Conservation (phyloP, 1,140 invertebrate species). For the Cheumatopsyche charites region DNA sequence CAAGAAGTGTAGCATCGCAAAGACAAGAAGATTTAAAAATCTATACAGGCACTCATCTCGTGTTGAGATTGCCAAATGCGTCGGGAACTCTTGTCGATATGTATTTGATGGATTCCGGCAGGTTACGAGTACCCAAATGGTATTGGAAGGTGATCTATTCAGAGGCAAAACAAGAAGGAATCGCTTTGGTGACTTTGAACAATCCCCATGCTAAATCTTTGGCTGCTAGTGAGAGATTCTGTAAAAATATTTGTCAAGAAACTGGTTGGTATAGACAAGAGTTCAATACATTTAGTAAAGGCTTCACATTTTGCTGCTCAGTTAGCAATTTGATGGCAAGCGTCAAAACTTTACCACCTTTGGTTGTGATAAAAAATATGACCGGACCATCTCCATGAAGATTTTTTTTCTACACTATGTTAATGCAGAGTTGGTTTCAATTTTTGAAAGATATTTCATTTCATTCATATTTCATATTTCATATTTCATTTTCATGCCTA, state of each 20-base stretch:
- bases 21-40: slow-evolving; percentile 55
- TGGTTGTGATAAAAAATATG: slow-evolving; percentile 22
- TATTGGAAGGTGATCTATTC: slow-evolving; percentile 60
- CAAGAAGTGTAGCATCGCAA: slow-evolving; percentile 51
- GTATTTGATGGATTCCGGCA: slow-evolving; percentile 51
- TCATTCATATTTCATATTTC: too few species aligned
- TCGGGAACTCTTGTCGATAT: slow-evolving; percentile 49
- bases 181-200: slow-evolving; percentile 60
- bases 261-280: slow-evolving; percentile 49
- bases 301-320: slow-evolving; percentile 57
- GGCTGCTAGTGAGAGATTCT: slow-evolving; percentile 49
- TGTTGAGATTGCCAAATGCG: slow-evolving; percentile 54
- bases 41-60: slow-evolving; percentile 62
- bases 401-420: too few species aligned
- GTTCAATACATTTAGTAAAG: slow-evolving; percentile 51
- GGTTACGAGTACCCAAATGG: slow-evolving; percentile 58
- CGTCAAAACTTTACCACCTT: slow-evolving; percentile 30
- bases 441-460: too few species aligned
- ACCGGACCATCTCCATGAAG: not conserved
- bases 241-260: slow-evolving; percentile 53
- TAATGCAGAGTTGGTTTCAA: too few species aligned
- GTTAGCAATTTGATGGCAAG: slow-evolving; percentile 47
- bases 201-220: slow-evolving; percentile 53
- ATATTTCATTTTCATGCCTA: too few species aligned
- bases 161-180: slow-evolving; percentile 49